Evolutionary conservation across 2,888 invertebrate genomes (phyloP).

Genomic region (Sthenelais limicola): DNA sequence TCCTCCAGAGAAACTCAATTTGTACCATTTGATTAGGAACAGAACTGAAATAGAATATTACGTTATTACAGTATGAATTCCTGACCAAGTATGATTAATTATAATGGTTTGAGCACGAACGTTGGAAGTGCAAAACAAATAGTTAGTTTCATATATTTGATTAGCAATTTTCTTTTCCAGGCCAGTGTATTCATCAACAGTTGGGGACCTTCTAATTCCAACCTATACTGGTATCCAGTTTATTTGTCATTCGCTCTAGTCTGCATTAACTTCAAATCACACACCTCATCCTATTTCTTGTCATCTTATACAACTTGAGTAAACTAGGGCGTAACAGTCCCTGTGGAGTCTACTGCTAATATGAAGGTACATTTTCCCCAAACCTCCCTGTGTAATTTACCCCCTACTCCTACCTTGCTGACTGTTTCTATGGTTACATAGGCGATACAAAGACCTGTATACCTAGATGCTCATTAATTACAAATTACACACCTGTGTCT

Average conservation of each 20-base stretch:
- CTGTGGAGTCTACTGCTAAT: conserved; percentile 14
- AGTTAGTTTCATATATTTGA: too few species aligned
- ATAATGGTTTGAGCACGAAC: too few species aligned
- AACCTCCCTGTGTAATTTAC: conserved; percentile 26
- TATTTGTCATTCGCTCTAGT: conserved; percentile 2
- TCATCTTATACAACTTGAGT: conserved; percentile 30
- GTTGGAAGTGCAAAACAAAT: too few species aligned
- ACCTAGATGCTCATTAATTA: conserved; percentile 33
- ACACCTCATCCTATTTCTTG: conserved; percentile 5
- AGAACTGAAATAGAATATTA: too few species aligned
- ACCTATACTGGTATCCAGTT: too few species aligned
- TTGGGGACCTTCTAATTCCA: too few species aligned
- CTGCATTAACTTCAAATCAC: conserved; percentile 14
- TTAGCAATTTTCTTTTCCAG: too few species aligned
- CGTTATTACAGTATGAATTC: too few species aligned
- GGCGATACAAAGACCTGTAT: conserved; percentile 5
- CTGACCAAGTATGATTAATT: too few species aligned
- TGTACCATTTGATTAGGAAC: too few species aligned
- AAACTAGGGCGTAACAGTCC: conserved; percentile 6
- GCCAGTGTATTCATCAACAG: too few species aligned
- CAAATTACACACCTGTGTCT: conserved; percentile 39
- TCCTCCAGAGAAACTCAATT: too few species aligned
- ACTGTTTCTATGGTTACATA: conserved; percentile 6
- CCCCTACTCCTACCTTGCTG: not conserved
- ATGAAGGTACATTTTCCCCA: conserved; percentile 7